Conservation (phyloP, 1,140 invertebrate genomes). For the Tetramorium simillimum region DNA sequence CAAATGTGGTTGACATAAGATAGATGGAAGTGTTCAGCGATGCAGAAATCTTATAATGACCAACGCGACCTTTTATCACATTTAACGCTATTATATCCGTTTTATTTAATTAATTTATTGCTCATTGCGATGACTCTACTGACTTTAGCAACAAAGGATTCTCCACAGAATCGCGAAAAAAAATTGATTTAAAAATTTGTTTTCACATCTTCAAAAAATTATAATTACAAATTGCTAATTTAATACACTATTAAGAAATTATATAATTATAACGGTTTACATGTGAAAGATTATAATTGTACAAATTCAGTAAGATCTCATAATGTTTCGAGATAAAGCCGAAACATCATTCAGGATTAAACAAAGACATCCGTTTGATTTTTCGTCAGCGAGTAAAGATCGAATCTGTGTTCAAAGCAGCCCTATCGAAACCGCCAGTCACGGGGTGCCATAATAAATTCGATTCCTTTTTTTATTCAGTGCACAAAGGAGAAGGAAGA, state of each 20-base stretch:
- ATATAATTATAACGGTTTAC: not conserved
- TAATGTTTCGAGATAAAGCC: not conserved
- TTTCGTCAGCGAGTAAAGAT: conserved; percentile 13
- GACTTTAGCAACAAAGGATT: not conserved
- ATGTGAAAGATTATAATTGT: not conserved
- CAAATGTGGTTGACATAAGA: conserved; percentile 40
- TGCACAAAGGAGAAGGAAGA: conserved; percentile 35
- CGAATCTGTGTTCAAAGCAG: conserved; percentile 30
- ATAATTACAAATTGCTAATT: not conserved
- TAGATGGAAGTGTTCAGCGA: not conserved
- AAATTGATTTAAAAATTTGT: not conserved
- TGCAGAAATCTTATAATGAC: conserved; percentile 48
- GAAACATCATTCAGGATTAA: not conserved
- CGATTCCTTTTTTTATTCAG: conserved; percentile 62
- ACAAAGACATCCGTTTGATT: conserved; percentile 8
- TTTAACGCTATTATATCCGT: not conserved
- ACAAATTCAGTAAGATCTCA: not conserved
- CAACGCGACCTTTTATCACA: not conserved
- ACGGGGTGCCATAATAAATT: conserved; percentile 70
- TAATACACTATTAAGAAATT: not conserved
- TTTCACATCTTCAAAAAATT: not conserved
- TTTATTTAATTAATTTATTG: not conserved
- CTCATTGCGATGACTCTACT: not conserved
- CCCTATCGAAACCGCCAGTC: conserved; percentile 52
- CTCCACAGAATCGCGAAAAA: not conserved